Conservation (phyloP, 2,113 vertebrate genomes). For the Panurus biarmicus region DNA sequence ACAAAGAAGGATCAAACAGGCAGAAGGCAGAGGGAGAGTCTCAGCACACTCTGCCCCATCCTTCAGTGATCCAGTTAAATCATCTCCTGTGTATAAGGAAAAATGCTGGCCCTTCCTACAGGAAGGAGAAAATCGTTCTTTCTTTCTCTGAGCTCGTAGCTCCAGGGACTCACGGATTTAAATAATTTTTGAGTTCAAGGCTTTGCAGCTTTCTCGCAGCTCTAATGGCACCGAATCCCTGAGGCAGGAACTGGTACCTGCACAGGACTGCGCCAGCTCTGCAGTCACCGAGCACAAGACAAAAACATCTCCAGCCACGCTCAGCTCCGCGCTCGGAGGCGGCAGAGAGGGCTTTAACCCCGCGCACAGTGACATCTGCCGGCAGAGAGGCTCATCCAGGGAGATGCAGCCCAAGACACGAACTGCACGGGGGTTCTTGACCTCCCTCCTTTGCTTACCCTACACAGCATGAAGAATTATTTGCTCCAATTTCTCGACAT, state of each 20-base stretch:
- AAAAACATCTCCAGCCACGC: not conserved
- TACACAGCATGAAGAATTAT: not conserved
- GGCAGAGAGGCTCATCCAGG: not conserved
- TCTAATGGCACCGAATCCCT: not conserved
- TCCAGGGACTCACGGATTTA: not conserved
- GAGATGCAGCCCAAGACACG: fast-evolving
- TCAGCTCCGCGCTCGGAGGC: not conserved
- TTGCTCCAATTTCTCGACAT: not conserved
- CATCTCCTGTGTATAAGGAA: not conserved
- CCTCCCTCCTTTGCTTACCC: not conserved
- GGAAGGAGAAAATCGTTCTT: not conserved
- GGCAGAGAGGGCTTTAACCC: not conserved
- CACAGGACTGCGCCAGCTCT: not conserved
- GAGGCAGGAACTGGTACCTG: not conserved
- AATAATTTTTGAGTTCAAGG: not conserved
- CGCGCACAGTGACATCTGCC: slow-evolving; percentile 57
- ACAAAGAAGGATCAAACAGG: not conserved
- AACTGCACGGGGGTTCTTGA: not conserved
- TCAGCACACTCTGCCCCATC: not conserved
- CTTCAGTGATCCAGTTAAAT: not conserved
- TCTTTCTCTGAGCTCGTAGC: not conserved
- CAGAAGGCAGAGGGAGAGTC: not conserved
- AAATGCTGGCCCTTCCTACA: not conserved
- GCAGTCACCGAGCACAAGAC: not conserved
- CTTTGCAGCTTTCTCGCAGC: not conserved